A percentile compares a stretch with the other conserved stretches of the same genome.
These are phyloP conservation scores for Pseudococcus longispinus DNA, from an alignment of 2,888 invertebrate genomes.

Conservation along the genomic window DNA sequence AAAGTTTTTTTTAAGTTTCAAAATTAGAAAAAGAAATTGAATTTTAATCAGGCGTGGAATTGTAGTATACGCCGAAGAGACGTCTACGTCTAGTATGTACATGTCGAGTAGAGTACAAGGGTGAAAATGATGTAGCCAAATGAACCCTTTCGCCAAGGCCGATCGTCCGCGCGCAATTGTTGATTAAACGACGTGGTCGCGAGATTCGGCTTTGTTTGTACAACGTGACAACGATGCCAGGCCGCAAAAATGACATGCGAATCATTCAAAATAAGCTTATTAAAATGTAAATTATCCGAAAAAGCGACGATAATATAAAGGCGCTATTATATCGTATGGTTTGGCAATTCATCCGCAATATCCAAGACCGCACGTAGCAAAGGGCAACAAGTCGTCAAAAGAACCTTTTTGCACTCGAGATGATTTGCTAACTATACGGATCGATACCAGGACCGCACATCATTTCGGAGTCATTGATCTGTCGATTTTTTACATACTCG, in stretches of 20 bases:
- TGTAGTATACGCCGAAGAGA: slow-evolving; percentile 20
- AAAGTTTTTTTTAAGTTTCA: slow-evolving; percentile 55
- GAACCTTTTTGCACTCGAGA: neutral
- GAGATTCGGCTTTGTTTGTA: slow-evolving; percentile 30
- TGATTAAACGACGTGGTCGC: slow-evolving; percentile 25
- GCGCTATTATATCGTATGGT: slow-evolving; percentile 4
- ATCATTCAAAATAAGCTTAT: slow-evolving; percentile 28
- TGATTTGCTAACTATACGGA: neutral
- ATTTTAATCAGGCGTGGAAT: slow-evolving; percentile 56
- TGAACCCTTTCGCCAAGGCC: slow-evolving; percentile 47
- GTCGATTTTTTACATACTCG: slow-evolving; percentile 16
- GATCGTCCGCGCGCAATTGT: neutral
- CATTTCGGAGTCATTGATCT: slow-evolving; percentile 6
- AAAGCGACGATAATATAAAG: neutral
- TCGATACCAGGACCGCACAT: neutral
- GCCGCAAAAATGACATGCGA: slow-evolving; percentile 50
- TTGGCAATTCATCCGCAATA: neutral
- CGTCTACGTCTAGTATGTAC: neutral
- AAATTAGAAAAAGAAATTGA: slow-evolving; percentile 57
- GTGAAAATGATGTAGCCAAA: slow-evolving; percentile 47
- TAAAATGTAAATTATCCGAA: slow-evolving; percentile 51
- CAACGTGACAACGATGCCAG: neutral
- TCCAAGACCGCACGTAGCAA: neutral
- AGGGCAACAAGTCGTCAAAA: neutral
- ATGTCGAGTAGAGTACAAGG: neutral